phyloP scores from a whole-genome alignment of 2,113 vertebrate genomes.

The Hippocampus abdominalis region DNA sequence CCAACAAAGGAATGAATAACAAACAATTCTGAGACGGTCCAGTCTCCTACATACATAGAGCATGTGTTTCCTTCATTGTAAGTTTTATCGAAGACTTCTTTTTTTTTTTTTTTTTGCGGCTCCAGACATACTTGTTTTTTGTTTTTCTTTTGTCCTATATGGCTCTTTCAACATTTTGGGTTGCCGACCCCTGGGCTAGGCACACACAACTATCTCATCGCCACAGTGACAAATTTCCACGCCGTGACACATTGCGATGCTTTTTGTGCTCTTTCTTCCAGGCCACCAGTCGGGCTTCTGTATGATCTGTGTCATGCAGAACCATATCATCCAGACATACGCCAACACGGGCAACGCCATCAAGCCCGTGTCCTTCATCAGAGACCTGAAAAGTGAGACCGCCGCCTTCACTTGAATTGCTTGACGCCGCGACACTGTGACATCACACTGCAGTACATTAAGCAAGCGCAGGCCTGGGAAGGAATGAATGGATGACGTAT shows the following conservation, averaged over 20 bases:
- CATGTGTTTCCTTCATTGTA: no score
- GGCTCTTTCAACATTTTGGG: no score
- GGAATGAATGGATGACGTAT: constrained; percentile 29
- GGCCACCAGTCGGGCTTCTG: constrained; percentile 92
- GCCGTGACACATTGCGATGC: background rate
- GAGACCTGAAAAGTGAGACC: constrained; percentile 90
- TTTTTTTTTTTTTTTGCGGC: no score
- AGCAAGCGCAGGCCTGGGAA: constrained; percentile 25
- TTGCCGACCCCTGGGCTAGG: no score
- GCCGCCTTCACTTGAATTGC: background rate
- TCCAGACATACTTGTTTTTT: no score
- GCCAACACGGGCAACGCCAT: constrained; percentile 91
- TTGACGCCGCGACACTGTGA: constrained; percentile 29
- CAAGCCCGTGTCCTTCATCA: constrained; percentile 89
- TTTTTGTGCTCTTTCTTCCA: constrained; percentile 53
- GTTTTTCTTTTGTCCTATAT: no score
- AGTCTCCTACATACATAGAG: no score
- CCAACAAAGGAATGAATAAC: no score
- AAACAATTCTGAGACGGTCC: no score
- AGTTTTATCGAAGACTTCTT: no score
- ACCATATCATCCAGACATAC: constrained; percentile 90
- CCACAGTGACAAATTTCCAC: background rate
- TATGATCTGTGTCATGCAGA: constrained; percentile 97
- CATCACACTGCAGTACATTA: constrained; percentile 35
- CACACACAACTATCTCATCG: background rate